A percentile compares a stretch with the other conserved stretches of the same genome.
Conservation (phyloP, 2,888 invertebrate genomes). For the Thecophora atra region DNA sequence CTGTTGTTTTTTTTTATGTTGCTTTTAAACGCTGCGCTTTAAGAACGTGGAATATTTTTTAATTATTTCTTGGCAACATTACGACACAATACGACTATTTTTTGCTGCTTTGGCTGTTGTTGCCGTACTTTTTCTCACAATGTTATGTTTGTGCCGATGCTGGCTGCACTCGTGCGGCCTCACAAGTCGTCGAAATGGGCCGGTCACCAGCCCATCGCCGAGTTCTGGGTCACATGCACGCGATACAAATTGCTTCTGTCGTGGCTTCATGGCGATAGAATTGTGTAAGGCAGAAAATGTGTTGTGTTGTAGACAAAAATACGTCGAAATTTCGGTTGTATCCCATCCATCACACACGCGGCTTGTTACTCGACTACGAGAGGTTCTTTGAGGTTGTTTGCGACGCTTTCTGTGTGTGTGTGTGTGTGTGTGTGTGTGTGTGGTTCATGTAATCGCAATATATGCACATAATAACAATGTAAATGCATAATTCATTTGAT, state of each 20-base stretch:
- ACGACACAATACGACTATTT: background rate
- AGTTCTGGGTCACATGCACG: slow-evolving; percentile 22
- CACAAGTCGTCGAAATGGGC: background rate
- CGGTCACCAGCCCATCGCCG: background rate
- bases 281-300: background rate
- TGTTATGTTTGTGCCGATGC: background rate
- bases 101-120: background rate
- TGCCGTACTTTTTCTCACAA: background rate
- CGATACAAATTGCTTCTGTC: slow-evolving; percentile 11
- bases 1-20: background rate
- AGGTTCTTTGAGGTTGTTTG: too few species aligned
- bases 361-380: too few species aligned
- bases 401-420: background rate
- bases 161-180: background rate
- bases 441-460: background rate
- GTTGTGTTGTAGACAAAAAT: background rate
- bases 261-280: background rate
- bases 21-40: background rate
- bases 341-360: background rate
- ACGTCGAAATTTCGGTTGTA: background rate
- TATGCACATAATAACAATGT: background rate
- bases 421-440: background rate
- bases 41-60: slow-evolving; percentile 14
- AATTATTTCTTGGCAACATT: slow-evolving; percentile 15
- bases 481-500: slow-evolving; percentile 2